Evolutionary conservation across 1,140 invertebrate genomes (phyloP).

Genomic region (Dinoponera quadriceps): DNA sequence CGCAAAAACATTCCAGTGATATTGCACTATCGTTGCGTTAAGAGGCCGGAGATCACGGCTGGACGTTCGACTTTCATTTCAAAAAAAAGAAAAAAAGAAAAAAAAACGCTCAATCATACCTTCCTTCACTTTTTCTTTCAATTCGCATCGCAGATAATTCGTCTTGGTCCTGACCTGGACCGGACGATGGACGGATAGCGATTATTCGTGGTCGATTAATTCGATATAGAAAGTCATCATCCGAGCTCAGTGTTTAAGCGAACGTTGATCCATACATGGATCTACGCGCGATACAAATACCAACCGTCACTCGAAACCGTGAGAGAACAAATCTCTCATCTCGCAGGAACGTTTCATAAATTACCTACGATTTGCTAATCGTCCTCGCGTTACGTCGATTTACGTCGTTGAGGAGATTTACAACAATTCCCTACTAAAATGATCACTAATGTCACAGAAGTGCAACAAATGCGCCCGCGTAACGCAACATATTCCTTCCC

Average conservation of each 20-base stretch:
- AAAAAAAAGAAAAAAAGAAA: too few species aligned
- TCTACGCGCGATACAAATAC: neutral
- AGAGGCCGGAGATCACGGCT: conserved; percentile 31
- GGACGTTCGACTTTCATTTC: conserved; percentile 45
- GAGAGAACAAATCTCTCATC: neutral
- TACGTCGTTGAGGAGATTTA: neutral
- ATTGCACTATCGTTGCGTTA: conserved; percentile 63
- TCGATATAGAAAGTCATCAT: conserved; percentile 30
- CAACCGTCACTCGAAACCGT: too few species aligned
- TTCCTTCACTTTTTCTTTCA: neutral
- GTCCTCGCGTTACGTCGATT: conserved; percentile 2
- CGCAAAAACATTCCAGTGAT: conserved; percentile 45
- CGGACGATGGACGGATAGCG: conserved; percentile 50
- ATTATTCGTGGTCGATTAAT: conserved; percentile 2
- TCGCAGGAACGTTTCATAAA: neutral
- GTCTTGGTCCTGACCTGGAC: conserved; percentile 59
- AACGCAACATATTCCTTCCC: neutral
- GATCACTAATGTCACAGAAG: conserved; percentile 4
- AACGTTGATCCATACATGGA: neutral
- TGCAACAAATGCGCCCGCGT: neutral
- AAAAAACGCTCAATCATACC: too few species aligned
- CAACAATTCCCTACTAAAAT: neutral
- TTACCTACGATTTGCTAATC: conserved; percentile 2
- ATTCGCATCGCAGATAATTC: neutral
- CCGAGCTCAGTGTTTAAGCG: neutral